Base-by-base conservation (phyloP, 2,888 invertebrate genomes). In the Acronicta aceris region DNA sequence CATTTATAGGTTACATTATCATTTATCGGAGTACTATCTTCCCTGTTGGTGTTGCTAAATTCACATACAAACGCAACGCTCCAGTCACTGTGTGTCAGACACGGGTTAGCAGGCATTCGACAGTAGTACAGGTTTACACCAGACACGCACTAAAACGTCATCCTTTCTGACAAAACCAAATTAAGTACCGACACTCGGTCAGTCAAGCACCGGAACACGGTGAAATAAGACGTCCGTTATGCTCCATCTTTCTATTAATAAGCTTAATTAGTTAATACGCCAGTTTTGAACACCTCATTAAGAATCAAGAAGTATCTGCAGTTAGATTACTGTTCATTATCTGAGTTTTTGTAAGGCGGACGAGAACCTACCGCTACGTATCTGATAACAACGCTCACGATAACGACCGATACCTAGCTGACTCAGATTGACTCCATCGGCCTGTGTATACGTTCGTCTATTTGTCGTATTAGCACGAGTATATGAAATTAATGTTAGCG, bases 321-420 rank as follows among this genome's bases (percentile, higher is more conserved):
- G 38, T 68, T 59, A 54, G 63, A 65, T 77, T 65, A 42, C 59
- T 56, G 59, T 45, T 17, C 36, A 33, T 59, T 67, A 65, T 67
- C 65, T 69, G 36, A 53, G 45, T 52, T 49, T 64, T 57, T 47
- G 57, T 69, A 69, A 68, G 69, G 59, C 57, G 59, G 46, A 59
- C 58, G 17, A 38, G 56, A 59, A 67, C 67, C 57, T 71, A 76
- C 52, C 53, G 52, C 70, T 76, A 74, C 84, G 67, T 92, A 94
- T 91, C 93, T 90, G 94, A 94, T 93, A 94, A 93, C 84, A 79
- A 66, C 42, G 71, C 66, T 63, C 71, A 76, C 85, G 93, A 93
- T 93, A 93, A 90, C 84, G 76, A 43, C 77, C 86, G 85, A 88
- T 87, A 85, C 82, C 80, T 83, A 83, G 82, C 77, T 91, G 90